Conservation (phyloP, 2,888 invertebrate genomes). For the Rhyacophila evoluta region DNA sequence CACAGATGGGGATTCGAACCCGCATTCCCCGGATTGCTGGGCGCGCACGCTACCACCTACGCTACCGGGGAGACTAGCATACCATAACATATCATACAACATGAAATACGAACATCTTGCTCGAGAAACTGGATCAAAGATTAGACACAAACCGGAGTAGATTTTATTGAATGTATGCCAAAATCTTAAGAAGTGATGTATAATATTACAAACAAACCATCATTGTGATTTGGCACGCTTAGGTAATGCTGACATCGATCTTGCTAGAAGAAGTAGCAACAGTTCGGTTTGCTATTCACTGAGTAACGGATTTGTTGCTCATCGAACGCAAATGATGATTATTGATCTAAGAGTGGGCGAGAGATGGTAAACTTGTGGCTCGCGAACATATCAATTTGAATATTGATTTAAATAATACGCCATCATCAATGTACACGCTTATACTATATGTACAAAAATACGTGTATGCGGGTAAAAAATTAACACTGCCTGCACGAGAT, state of each 20-base stretch:
- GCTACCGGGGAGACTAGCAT: no score
- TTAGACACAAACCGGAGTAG: conserved; percentile 5
- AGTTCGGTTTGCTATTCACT: not conserved
- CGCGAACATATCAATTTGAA: no score
- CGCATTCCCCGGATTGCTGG: no score
- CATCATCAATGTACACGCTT: no score
- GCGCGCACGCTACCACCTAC: no score
- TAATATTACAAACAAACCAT: not conserved
- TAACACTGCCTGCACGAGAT: no score
- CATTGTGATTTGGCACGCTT: not conserved
- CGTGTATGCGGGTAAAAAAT: no score
- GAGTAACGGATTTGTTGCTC: conserved; percentile 12
- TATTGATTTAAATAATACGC: no score
- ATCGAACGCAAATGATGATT: conserved; percentile 13
- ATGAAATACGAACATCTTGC: not conserved
- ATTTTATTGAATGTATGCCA: conserved; percentile 2
- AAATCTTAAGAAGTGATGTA: not conserved
- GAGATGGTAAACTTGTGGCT: not conserved
- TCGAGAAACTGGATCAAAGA: conserved; percentile 10
- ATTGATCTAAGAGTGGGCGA: not conserved
- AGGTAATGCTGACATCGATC: conserved; percentile 10
- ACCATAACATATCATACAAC: no score
- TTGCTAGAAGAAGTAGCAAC: not conserved
- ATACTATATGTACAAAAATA: no score
- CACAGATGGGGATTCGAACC: no score